Evolutionary conservation across 2,113 vertebrate species (phyloP), one percentile per base, ranked within the genome.

Genomic region (Halichoerus grypus): DNA sequence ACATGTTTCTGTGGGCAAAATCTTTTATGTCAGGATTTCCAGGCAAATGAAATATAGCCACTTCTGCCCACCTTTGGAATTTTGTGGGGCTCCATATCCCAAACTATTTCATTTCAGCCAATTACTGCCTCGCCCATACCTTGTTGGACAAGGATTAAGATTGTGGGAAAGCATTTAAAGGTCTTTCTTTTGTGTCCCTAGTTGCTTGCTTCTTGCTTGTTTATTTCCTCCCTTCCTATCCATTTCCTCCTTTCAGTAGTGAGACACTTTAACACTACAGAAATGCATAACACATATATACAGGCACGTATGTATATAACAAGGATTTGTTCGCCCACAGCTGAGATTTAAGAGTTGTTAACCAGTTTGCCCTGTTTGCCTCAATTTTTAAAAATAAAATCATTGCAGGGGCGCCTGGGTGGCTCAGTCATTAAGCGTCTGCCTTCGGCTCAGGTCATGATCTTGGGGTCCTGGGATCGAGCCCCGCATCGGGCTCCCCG

Each of bases 11-110:
- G 5, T 91, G 80, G 36, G 79, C 12, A 21, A 55, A 87, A n/a
- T 95, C 88, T 96, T 92, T 76, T 88, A 79, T 83, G 53, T 83
- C 51, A 91, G 65, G 31, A 95, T 87, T 97, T 90, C 61, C 57
- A 94, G 55, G 65, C 65, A 46, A 90, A 74, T 0, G 7, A 74
- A 96, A 88, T 51, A 1, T 94, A 90, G 81, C 72, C 49, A 21
- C 88, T n/a, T 80, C 81, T 97, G 55, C 82, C 77, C 46, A 57
- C 59, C 89, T 94, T 88, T 71, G 85, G 49, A 91, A 82, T 97
- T 93, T 79, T 89, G 26, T 89, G 24, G 14, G 22, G 51, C 21
- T 94, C 39, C 36, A 1, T 69, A 72, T 86, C 77, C 55, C 31
- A 36, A 77, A 76, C 10, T 42, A 36, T 77, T 97, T 96, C 33